Base-by-base conservation (phyloP, 2,888 invertebrate genomes). In the Diploptera punctata region DNA sequence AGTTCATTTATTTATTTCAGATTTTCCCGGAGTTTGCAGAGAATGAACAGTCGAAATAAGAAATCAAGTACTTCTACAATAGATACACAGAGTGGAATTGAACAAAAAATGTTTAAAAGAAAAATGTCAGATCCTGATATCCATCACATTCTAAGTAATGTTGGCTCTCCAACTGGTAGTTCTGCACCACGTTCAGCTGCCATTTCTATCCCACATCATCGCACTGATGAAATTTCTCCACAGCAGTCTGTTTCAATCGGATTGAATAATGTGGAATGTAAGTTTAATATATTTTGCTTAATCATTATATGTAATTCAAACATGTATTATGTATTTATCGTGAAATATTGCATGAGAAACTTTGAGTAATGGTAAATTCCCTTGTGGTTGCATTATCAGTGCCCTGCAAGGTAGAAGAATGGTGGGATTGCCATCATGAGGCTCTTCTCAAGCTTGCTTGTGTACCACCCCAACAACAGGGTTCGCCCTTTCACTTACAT, bases 51-150 rank as follows among this genome's bases (percentile, higher is more conserved):
- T 2, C 87, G 92, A 26, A 89, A 90, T 0, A 94, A 94, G 80
- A 92, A 93, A 80, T 92, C 90, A 0, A 93, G 93, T 10, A 89
- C 91, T 16, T 90, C 90, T 5, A 92, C 87, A 75, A 86, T 91
- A 60, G 91, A 70, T 13, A 26, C 44, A 26, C 65, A 65, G 18
- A 47, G 18, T 65, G 47, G 26, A 13, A 65, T 26, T 29, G 47
- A 47, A 26, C 65, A 65, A 47, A 65, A 65, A 18, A 33, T 44
- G 13, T 86, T 90, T 75, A 88, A 92, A 73, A 86, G 94, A 60
- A 94, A 95, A 84, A 90, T 94, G 89, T 95, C 95, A 0, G 95
- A 95, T 83, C 95, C 95, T 0, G 94, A 95, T 80, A 93, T 95
- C 79, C 92, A 92, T 83, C 93, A 93, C 79, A 47, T 65, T 9